These are phyloP conservation scores for Limanda limanda DNA, from an alignment of 2,113 vertebrate species.

Conservation along the genomic window DNA sequence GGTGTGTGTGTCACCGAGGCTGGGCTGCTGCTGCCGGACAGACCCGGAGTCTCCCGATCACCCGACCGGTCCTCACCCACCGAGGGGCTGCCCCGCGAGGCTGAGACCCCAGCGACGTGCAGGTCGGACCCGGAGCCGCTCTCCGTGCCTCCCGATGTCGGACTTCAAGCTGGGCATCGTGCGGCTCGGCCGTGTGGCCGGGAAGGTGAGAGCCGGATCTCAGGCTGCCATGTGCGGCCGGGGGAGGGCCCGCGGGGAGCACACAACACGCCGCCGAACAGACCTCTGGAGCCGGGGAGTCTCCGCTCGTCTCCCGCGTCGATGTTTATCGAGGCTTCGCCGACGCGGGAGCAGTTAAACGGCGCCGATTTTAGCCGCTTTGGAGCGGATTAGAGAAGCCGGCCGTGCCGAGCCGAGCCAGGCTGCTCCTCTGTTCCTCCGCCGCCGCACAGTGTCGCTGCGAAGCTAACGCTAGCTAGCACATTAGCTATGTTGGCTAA, in stretches of 20 bases:
- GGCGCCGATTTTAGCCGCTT: constrained; percentile 19
- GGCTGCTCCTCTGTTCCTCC: constrained; percentile 43
- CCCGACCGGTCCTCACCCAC: constrained; percentile 56
- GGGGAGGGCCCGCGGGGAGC: constrained; percentile 73
- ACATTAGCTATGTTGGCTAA: constrained; percentile 18
- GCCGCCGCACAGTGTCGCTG: constrained; percentile 27
- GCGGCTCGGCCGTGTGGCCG: constrained; percentile 96
- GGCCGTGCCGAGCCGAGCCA: constrained; percentile 59
- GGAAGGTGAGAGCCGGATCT: constrained; percentile 90
- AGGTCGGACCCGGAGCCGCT: constrained; percentile 51
- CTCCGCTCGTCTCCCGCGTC: neutral
- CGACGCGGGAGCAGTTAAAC: neutral
- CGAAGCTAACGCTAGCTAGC: constrained; percentile 70
- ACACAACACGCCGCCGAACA: constrained; percentile 39
- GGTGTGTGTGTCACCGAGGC: constrained; percentile 80
- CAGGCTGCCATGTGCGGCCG: constrained; percentile 84
- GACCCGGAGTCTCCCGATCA: constrained; percentile 64
- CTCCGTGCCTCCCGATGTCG: constrained; percentile 86
- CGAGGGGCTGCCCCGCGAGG: constrained; percentile 74
- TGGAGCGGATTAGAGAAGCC: constrained; percentile 60
- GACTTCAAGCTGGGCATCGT: constrained; percentile 97
- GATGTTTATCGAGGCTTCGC: neutral
- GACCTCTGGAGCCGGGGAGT: neutral
- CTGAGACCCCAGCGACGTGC: constrained; percentile 35
- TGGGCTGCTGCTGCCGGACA: constrained; percentile 76